phyloP scores from a whole-genome alignment of 2,888 invertebrate species.

The Melanophora roralis region DNA sequence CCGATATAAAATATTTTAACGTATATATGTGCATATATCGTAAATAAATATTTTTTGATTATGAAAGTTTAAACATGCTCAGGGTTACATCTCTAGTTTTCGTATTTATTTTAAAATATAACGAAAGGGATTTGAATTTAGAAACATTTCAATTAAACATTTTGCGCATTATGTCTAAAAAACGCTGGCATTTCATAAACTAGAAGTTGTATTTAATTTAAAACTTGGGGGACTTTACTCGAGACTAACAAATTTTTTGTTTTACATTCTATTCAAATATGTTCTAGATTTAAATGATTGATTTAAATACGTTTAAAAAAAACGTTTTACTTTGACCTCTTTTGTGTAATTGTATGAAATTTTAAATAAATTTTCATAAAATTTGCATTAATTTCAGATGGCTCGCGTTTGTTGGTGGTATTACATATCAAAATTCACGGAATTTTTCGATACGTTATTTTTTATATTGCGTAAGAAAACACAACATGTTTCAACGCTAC shows the following conservation, averaged over 20 bases:
- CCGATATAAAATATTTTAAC: too few relatives aligned
- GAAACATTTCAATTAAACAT: too few relatives aligned
- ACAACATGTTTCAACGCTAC: slow-evolving; percentile 94
- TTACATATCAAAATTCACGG: slow-evolving; percentile 97
- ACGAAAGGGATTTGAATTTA: too few relatives aligned
- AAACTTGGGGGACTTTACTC: not conserved
- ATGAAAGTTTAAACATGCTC: too few relatives aligned
- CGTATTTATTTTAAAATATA: too few relatives aligned
- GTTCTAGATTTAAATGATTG: not conserved
- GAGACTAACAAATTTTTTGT: not conserved
- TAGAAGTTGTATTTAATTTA: too few relatives aligned
- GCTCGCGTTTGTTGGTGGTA: slow-evolving; percentile 97
- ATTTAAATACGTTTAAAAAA: not conserved
- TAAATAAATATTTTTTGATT: too few relatives aligned
- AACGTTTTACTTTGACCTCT: not conserved
- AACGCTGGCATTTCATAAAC: too few relatives aligned
- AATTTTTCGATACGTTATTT: slow-evolving; percentile 97
- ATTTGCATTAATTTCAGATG: slow-evolving; percentile 83
- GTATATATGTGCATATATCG: too few relatives aligned
- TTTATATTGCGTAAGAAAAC: slow-evolving; percentile 96
- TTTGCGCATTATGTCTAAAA: too few relatives aligned
- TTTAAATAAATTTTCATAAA: slow-evolving; percentile 32
- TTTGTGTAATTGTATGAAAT: not conserved
- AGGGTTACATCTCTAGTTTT: too few relatives aligned
- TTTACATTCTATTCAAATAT: not conserved